A percentile compares a stretch with the other conserved stretches of the same genome.
Evolutionary conservation across 2,113 vertebrate species (phyloP).

Genomic region (Mungos mungo): DNA sequence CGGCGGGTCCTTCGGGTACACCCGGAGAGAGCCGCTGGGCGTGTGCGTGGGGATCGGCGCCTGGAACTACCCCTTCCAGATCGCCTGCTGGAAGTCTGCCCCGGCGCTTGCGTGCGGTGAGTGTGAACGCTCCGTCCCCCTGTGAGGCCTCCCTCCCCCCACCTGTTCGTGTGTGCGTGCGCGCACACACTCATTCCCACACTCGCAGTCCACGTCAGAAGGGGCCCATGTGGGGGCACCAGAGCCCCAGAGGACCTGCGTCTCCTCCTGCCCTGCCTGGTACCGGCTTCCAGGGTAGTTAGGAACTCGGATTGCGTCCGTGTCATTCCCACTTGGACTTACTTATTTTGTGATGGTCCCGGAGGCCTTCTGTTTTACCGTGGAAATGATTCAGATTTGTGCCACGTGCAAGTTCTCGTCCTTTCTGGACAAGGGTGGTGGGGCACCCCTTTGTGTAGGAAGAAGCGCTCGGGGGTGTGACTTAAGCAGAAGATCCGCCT

Average conservation of each 20-base stretch:
- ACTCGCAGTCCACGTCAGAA: too few relatives aligned
- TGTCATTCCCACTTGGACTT: background rate
- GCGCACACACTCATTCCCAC: background rate
- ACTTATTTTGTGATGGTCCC: background rate
- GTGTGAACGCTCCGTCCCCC: background rate
- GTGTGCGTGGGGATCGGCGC: slow-evolving; percentile 97
- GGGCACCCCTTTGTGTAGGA: background rate
- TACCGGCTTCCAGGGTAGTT: background rate
- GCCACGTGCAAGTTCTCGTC: background rate
- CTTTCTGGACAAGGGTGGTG: background rate
- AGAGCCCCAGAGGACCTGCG: fast-evolving
- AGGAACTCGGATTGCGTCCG: fast-evolving
- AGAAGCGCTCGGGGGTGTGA: too few relatives aligned
- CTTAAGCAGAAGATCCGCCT: background rate
- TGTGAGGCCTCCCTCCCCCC: fast-evolving
- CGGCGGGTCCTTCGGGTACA: slow-evolving; percentile 93
- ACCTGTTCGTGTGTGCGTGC: background rate
- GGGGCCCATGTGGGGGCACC: background rate
- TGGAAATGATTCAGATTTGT: background rate
- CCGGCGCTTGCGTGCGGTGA: slow-evolving; percentile 96
- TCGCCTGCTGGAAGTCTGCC: slow-evolving; percentile 93
- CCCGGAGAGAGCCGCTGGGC: slow-evolving; percentile 93
- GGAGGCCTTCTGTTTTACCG: background rate
- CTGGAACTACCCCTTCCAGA: slow-evolving; percentile 96
- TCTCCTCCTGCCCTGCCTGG: fast-evolving